Conservation (phyloP, 2,113 vertebrate genomes). For the Myiagra hebetior region DNA sequence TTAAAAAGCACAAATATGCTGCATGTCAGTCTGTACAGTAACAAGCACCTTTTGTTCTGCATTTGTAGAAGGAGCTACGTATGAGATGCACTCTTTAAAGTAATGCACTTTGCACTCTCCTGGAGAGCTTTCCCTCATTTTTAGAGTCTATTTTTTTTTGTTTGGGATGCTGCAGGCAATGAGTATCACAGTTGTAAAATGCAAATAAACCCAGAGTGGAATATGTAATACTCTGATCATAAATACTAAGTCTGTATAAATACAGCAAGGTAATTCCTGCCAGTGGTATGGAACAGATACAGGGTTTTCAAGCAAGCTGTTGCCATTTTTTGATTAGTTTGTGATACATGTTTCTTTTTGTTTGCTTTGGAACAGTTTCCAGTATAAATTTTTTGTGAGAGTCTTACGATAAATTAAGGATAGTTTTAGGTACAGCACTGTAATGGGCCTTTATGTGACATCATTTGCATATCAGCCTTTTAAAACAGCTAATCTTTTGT, state of each 20-base stretch:
- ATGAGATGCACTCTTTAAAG: slow-evolving; percentile 63
- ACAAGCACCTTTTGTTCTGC: slow-evolving; percentile 32
- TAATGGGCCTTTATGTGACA: background rate
- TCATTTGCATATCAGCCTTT: background rate
- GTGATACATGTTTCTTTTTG: background rate
- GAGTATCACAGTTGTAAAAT: background rate
- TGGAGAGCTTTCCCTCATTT: slow-evolving; percentile 22
- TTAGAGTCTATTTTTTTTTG: background rate
- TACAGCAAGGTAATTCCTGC: background rate
- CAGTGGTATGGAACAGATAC: background rate
- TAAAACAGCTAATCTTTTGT: background rate
- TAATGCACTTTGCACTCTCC: slow-evolving; percentile 70
- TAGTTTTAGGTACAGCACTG: background rate
- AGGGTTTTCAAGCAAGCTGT: background rate
- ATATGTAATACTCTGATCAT: background rate
- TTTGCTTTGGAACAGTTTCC: background rate
- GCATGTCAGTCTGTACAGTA: background rate
- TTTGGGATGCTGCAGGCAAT: background rate
- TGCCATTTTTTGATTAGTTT: background rate
- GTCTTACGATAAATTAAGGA: background rate
- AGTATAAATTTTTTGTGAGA: background rate
- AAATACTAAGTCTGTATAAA: background rate
- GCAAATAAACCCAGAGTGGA: slow-evolving; percentile 2
- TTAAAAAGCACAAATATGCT: slow-evolving; percentile 27
- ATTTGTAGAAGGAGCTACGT: background rate